These are phyloP conservation scores for Menidia beryllina DNA, from an alignment of 2,113 vertebrate species.

Conservation along the genomic window DNA sequence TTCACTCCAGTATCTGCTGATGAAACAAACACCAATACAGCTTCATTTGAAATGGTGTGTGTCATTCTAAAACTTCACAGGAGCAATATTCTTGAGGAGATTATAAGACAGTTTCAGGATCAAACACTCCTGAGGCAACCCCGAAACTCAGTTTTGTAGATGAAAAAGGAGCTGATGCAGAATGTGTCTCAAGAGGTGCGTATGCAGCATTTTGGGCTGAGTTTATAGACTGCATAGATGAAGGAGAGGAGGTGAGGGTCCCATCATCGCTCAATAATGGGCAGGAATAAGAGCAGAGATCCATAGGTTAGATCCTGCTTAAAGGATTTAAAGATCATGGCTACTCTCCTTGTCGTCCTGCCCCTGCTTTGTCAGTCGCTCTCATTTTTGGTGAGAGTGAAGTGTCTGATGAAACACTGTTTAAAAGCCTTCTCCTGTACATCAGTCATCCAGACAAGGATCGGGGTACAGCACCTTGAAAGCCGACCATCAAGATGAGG, in stretches of 20 bases:
- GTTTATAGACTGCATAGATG: not conserved
- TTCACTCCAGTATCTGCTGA: too few species aligned
- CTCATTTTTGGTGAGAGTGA: conserved; percentile 2
- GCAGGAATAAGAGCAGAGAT: conserved; percentile 16
- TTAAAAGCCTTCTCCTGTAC: conserved; percentile 11
- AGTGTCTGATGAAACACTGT: conserved; percentile 2
- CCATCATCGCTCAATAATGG: conserved; percentile 4
- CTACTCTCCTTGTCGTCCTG: not conserved
- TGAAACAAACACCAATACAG: too few species aligned
- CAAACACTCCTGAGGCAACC: not conserved
- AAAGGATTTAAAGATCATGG: conserved; percentile 16
- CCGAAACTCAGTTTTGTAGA: not conserved
- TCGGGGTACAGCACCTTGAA: too few species aligned
- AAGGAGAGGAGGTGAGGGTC: conserved; percentile 12
- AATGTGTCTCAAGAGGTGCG: conserved; percentile 7
- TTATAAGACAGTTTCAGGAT: not conserved
- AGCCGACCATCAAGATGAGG: too few species aligned
- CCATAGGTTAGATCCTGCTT: not conserved
- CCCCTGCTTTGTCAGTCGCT: conserved; percentile 2
- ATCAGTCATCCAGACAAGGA: too few species aligned
- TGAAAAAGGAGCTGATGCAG: conserved; percentile 14
- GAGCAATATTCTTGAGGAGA: not conserved
- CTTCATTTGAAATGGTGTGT: too few species aligned
- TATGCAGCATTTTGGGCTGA: conserved; percentile 21
- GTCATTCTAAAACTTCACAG: conserved; percentile 3